Evolutionary conservation across 2,888 invertebrate genomes (phyloP).

Genomic region (Nebria brevicollis): DNA sequence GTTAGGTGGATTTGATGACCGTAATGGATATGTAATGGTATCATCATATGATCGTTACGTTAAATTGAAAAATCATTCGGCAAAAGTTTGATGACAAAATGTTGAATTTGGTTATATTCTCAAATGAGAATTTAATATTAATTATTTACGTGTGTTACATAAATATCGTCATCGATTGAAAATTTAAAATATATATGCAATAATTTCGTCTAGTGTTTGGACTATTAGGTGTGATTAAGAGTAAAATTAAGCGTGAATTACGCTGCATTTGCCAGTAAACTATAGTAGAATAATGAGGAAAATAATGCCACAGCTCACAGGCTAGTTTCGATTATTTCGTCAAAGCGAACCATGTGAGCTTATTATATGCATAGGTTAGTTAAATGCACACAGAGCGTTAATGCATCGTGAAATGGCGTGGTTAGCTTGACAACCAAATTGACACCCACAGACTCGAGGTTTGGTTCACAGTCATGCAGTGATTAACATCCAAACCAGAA

Average conservation of each 20-base stretch:
- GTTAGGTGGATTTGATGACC: neutral
- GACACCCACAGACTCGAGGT: constrained; percentile 13
- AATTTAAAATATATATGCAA: too few relatives aligned
- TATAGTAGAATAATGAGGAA: constrained; percentile 35
- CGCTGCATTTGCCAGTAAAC: constrained; percentile 34
- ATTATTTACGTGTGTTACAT: too few relatives aligned
- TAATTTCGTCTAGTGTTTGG: too few relatives aligned
- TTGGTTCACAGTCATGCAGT: neutral
- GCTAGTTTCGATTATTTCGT: constrained; percentile 11
- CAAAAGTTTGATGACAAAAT: neutral
- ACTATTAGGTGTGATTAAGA: neutral
- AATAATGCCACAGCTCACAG: constrained; percentile 11
- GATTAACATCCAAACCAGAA: neutral
- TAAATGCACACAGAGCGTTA: neutral
- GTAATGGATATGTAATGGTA: neutral
- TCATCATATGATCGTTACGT: neutral
- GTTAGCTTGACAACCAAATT: constrained; percentile 15
- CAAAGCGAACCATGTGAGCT: constrained; percentile 8
- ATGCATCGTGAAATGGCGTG: neutral
- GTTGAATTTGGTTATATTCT: neutral
- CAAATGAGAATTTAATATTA: neutral
- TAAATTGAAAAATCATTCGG: neutral
- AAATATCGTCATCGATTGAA: too few relatives aligned
- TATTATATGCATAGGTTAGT: neutral
- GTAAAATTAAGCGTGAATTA: constrained; percentile 35